These are phyloP conservation scores for Drosophila putrida DNA, from an alignment of 2,888 invertebrate genomes.

Conservation along the genomic window DNA sequence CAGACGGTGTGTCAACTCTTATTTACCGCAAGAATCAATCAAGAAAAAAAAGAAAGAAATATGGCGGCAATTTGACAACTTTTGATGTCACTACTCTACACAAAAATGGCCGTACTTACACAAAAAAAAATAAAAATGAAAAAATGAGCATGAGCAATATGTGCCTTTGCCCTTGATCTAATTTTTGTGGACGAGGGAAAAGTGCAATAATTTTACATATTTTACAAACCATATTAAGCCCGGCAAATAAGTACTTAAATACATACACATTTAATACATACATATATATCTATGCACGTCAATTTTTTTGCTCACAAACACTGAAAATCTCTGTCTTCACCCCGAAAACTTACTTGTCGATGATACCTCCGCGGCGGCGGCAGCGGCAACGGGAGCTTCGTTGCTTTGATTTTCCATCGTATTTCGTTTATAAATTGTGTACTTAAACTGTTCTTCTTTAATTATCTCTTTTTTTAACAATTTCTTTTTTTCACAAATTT, in stretches of 20 bases:
- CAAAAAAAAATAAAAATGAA: constrained; percentile 32
- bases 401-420: constrained; percentile 83
- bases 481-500: constrained; percentile 69
- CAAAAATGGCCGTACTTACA: constrained; percentile 68
- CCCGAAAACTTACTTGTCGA: constrained; percentile 84
- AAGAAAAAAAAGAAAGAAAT: constrained; percentile 58
- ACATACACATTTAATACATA: constrained; percentile 19
- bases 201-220: constrained; percentile 30
- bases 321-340: constrained; percentile 41
- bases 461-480: constrained; percentile 63
- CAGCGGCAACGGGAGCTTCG: constrained; percentile 77
- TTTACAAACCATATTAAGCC: constrained; percentile 28
- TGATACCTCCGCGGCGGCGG: constrained; percentile 84
- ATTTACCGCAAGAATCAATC: constrained; percentile 72
- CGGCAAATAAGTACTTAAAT: constrained; percentile 43
- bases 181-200: constrained; percentile 33
- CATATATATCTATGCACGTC: constrained; percentile 25
- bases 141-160: constrained; percentile 28
- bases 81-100: constrained; percentile 52
- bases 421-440: constrained; percentile 71
- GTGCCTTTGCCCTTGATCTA: constrained; percentile 71
- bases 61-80: constrained; percentile 75
- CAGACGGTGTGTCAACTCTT: constrained; percentile 63
- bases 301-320: constrained; percentile 44
- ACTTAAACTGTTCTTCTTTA: constrained; percentile 61